These are phyloP conservation scores for Sminthurides aquaticus DNA, from an alignment of 2,888 invertebrate species.

Conservation along the genomic window DNA sequence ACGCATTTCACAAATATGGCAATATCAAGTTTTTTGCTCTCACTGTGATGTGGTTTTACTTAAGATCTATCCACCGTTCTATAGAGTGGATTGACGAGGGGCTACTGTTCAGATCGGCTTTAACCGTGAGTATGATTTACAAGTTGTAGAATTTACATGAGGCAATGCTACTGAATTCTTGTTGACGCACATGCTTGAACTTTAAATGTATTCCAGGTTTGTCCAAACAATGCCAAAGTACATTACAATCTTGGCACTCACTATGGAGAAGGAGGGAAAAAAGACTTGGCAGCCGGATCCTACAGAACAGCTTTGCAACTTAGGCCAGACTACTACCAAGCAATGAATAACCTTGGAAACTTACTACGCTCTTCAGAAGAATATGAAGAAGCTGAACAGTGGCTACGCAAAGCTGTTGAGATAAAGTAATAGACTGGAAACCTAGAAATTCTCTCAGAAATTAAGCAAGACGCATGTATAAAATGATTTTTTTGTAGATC, in stretches of 20 bases:
- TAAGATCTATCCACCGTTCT: slow-evolving; percentile 57
- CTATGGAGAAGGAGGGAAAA: slow-evolving; percentile 65
- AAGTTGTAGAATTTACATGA: too few species aligned
- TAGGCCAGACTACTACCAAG: slow-evolving; percentile 77
- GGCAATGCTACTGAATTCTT: too few species aligned
- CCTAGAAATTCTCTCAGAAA: not conserved
- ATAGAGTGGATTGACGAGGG: slow-evolving; percentile 74
- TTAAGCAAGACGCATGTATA: not conserved
- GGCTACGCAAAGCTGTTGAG: slow-evolving; percentile 64
- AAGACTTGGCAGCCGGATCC: slow-evolving; percentile 62
- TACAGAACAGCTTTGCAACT: slow-evolving; percentile 72
- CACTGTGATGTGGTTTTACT: slow-evolving; percentile 44
- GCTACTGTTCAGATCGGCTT: slow-evolving; percentile 64
- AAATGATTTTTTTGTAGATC: slow-evolving; percentile 51
- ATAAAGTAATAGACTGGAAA: slow-evolving; percentile 55
- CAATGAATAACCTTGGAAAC: slow-evolving; percentile 89
- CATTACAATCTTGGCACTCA: slow-evolving; percentile 86
- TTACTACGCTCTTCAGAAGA: slow-evolving; percentile 64
- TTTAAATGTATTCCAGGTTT: too few species aligned
- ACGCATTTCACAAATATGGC: slow-evolving; percentile 22
- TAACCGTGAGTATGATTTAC: slow-evolving; percentile 22
- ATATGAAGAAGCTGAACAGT: slow-evolving; percentile 62
- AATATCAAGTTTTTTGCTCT: slow-evolving; percentile 25
- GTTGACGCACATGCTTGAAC: too few species aligned
- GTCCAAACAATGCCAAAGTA: slow-evolving; percentile 87